phyloP scores from a whole-genome alignment of 1,140 invertebrate genomes.

The Neodiprion lecontei region DNA sequence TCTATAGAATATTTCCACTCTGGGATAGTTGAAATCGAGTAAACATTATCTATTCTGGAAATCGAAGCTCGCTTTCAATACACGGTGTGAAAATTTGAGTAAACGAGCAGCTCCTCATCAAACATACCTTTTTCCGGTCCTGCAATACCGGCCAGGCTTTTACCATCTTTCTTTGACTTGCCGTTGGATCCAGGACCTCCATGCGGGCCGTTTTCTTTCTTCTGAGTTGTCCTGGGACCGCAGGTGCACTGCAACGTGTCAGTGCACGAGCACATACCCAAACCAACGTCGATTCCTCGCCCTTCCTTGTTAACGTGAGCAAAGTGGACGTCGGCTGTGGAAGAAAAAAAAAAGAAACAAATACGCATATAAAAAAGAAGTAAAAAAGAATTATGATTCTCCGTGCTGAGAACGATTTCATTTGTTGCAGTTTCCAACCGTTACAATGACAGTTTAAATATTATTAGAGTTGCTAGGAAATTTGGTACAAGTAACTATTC shows the following conservation, averaged over 20 bases:
- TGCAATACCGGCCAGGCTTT: constrained; percentile 14
- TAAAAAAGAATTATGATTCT: too few species aligned
- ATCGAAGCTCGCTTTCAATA: too few species aligned
- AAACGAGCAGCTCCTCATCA: neutral
- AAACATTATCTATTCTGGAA: neutral
- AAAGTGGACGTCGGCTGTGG: constrained; percentile 52
- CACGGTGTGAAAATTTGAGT: too few species aligned
- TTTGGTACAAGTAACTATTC: too few species aligned
- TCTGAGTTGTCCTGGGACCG: constrained; percentile 34
- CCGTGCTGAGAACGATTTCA: too few species aligned
- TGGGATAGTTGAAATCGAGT: too few species aligned
- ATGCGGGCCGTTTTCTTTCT: constrained; percentile 15
- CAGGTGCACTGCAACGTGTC: constrained; percentile 57
- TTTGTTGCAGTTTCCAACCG: too few species aligned
- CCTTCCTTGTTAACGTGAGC: constrained; percentile 52
- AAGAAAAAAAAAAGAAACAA: constrained; percentile 23
- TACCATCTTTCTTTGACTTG: constrained; percentile 38
- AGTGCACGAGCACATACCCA: constrained; percentile 61
- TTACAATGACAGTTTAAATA: too few species aligned
- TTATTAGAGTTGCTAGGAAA: too few species aligned
- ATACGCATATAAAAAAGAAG: neutral
- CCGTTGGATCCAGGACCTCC: neutral
- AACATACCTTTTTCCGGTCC: neutral
- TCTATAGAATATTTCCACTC: too few species aligned
- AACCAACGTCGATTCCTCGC: constrained; percentile 59